phyloP scores from a whole-genome alignment of 2,888 invertebrate genomes.

The Tortricodes alternella region DNA sequence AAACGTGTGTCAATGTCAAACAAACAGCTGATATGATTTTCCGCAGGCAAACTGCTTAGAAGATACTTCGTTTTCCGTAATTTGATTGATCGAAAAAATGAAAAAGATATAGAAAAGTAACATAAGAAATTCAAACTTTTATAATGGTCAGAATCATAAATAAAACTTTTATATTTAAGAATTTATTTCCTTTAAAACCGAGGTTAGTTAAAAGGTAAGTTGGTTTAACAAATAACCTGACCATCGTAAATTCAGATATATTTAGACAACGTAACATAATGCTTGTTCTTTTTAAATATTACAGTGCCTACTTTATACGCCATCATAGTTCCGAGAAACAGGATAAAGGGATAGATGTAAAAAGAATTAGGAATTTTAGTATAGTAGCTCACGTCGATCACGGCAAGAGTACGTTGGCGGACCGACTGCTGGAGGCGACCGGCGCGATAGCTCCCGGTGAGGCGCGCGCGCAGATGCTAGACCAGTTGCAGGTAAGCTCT shows the following conservation, averaged over 20 bases:
- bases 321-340: slow-evolving; percentile 45
- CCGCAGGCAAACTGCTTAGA: too few relatives aligned
- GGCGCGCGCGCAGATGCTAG: slow-evolving; percentile 88
- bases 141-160: slow-evolving; percentile 22
- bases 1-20: too few relatives aligned
- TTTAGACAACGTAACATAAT: background rate
- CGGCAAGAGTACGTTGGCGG: slow-evolving; percentile 98
- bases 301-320: slow-evolving; percentile 5
- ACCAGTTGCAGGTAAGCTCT: slow-evolving; percentile 87
- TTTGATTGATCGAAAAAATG: background rate
- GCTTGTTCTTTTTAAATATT: background rate
- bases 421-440: slow-evolving; percentile 95
- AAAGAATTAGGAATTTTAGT: slow-evolving; percentile 93
- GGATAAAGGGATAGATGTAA: slow-evolving; percentile 48
- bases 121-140: background rate
- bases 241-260: background rate
- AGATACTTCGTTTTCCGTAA: background rate
- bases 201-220: slow-evolving; percentile 15
- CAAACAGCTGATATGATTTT: slow-evolving; percentile 1
- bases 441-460: slow-evolving; percentile 88
- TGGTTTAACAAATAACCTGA: background rate
- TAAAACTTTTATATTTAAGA: slow-evolving; percentile 9
- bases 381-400: slow-evolving; percentile 99
- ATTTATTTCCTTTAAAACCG: background rate
- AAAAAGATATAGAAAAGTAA: background rate